phyloP scores from a whole-genome alignment of 2,113 vertebrate genomes.

The Crocuta crocuta region DNA sequence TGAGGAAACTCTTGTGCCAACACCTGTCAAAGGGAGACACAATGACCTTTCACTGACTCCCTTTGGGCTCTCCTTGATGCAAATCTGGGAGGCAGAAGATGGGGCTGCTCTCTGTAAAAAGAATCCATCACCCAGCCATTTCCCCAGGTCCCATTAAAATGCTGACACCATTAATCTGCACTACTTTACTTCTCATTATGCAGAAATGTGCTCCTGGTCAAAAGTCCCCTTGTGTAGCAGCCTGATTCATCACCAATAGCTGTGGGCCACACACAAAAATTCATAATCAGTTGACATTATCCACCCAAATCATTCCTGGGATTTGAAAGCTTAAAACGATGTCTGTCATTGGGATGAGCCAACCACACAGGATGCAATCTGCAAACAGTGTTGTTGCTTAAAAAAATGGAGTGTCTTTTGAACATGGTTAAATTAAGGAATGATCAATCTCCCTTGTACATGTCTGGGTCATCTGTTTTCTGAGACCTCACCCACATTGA shows the following conservation, averaged over 20 bases:
- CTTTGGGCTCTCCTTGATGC: constrained; percentile 21
- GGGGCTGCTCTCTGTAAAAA: constrained; percentile 44
- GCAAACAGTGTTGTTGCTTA: background rate
- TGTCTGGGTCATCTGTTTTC: background rate
- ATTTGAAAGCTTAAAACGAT: constrained; percentile 7
- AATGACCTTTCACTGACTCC: constrained; percentile 55
- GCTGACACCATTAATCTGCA: constrained; percentile 78
- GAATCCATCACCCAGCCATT: constrained; percentile 72
- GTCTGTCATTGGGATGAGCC: background rate
- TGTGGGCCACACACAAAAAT: constrained; percentile 74
- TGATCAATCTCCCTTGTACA: background rate
- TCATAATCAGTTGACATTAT: constrained; percentile 66
- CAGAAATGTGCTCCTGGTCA: constrained; percentile 76
- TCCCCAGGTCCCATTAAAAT: constrained; percentile 73
- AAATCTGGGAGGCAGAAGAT: constrained; percentile 52
- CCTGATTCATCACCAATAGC: constrained; percentile 72
- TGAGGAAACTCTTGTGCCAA: constrained; percentile 30
- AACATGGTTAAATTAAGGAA: background rate
- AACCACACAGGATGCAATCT: background rate
- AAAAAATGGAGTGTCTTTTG: background rate
- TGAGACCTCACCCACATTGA: background rate
- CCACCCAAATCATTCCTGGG: constrained; percentile 51
- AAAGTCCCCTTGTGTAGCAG: constrained; percentile 73
- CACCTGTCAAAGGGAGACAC: background rate
- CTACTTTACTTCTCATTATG: constrained; percentile 77